Evolutionary conservation across 2,113 vertebrate genomes (phyloP), one percentile per base, ranked within the genome.

Genomic region (Lepisosteus oculatus): DNA sequence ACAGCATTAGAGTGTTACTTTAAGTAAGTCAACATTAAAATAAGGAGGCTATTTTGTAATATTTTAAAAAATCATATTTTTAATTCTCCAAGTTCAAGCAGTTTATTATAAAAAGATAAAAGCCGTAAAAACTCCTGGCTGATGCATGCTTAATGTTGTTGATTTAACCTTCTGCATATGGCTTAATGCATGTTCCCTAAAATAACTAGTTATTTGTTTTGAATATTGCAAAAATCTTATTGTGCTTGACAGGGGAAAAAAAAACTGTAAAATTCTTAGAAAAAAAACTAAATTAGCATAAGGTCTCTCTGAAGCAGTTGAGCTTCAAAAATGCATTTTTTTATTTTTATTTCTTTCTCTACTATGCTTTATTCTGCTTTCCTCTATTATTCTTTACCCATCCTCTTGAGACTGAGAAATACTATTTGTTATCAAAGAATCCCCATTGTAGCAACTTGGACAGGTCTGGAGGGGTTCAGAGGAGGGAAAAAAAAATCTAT

Each of bases 401-500:
- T 59, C 55, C 67, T 59, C 9, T 8, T 29, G 43, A 6, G 14
- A n/a, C 4, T 14, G 61, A 7, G 76, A 79, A 87, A 87, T 89
- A 91, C 77, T 79, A 87, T 90, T 89, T 90, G 87, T 87, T 87
- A 84, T 92, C 86, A 91, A 91, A 92, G 88, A 89, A 90, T 88
- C 80, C 86, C 90, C 86, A 84, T 89, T 89, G 84, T 86, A 84
- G 85, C 89, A 90, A 90, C 86, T 86, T 84, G 81, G 87, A 82
- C 87, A 85, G 85, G 80, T 75, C 79, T 83, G 73, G 78, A 70
- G 85, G 85, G 81, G 87, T 87, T 85, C 85, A 75, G 72, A 81
- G 87, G 86, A 86, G n/a, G 84, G 91, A 89, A 86, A 85, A 89
- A 89, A 29, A 92, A 91, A 94, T 90, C 79, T 91, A 87, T 94